Evolutionary conservation across 2,113 vertebrate genomes (phyloP), one percentile per base, ranked within the genome.

Genomic region (Poicephalus gulielmi): DNA sequence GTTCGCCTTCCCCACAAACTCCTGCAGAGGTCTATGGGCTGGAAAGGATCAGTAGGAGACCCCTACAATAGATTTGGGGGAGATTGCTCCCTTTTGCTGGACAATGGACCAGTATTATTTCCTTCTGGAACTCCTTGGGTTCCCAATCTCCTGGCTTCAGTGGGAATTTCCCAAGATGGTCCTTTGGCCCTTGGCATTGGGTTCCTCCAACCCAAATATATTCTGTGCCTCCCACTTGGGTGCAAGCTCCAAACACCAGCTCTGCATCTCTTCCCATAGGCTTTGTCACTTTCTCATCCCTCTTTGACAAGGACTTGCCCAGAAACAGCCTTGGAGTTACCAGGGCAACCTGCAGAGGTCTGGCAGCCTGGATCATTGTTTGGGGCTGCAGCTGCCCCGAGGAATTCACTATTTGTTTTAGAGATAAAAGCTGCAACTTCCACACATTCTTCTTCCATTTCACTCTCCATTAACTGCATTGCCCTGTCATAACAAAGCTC

Each of bases 331-430:
- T 95, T 88, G 83, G 91, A 64, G 96, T 98, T 98, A 92, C 97
- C 97, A 97, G 88, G 97, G 97, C 80, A 98, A 98, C 97, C 60
- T 70, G 59, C 41, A 79, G 89, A 97, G 17, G 57, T 93, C 96
- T 33, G 0, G 88, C 87, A 47, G 88, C 87, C 87, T 13, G 9
- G 95, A 91, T 96, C 95, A 92, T 97, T 98, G 97, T 98, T 95
- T 35, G 24, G 93, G 95, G 91, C 96, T 97, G 95, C 92, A 95
- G 97, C 85, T 11, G 18, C 94, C 94, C 89, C 1, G 71, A 98
- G 98, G 98, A 98, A 98, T 98, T 98, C 82, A 71, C 92, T 98
- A 97, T 98, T 98, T 98, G 98, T 98, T 98, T 98, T 98, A 97
- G 92, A 98, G 97, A 98, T 97, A 98, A 98, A 98, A 98, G 97